Base-by-base conservation (phyloP, 1,140 invertebrate species). In the Cyphomyrmex costatus region DNA sequence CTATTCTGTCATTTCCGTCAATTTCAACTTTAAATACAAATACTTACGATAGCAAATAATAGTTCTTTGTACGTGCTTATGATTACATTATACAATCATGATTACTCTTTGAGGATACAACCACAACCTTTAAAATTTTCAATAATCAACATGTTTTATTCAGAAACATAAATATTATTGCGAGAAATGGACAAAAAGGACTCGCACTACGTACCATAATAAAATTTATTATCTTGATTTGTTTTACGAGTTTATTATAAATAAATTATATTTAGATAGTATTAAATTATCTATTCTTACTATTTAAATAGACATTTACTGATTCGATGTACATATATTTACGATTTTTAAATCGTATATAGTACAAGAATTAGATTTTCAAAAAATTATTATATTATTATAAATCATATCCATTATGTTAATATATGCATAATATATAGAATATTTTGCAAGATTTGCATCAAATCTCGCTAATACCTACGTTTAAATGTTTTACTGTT, bases 181-280 rank as follows among this genome's bases (percentile, higher is more conserved):
- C 3, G 1, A 42, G 36, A 42, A 42, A 42, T 42, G 36, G 10
- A 42, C 2, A 8, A 42, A 42, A 42, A 42, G 10, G 8, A 1
- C 36, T 2, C 10, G 36, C 36, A 10, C 36, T 42, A 42, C n/a
- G n/a, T n/a, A n/a, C 0, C 10, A 1, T 42, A 42, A 71, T 33
- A 46, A 60, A 71, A 68, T n/a, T 56, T 24, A 78, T 65, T 78
- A 82, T 82, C 49, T 82, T 42, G 65, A 82, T 82, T 82, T 46
- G 30, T 60, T 21, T 46, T 21, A 60, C 30, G 14, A 30, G 5
- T 61, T 33, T 33, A 46, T 46, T 19, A 61, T 1, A 74, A 71
- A 56, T 27, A 3, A 71, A 1, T 60, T 82, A 46, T 21, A 80
- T 27, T 71, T 58, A 82, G 46, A 73, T 46, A 42, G 10, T 42